Evolutionary conservation across 2,888 invertebrate species (phyloP), one percentile per base, ranked within the genome.

Genomic region (Pollenia angustigena): DNA sequence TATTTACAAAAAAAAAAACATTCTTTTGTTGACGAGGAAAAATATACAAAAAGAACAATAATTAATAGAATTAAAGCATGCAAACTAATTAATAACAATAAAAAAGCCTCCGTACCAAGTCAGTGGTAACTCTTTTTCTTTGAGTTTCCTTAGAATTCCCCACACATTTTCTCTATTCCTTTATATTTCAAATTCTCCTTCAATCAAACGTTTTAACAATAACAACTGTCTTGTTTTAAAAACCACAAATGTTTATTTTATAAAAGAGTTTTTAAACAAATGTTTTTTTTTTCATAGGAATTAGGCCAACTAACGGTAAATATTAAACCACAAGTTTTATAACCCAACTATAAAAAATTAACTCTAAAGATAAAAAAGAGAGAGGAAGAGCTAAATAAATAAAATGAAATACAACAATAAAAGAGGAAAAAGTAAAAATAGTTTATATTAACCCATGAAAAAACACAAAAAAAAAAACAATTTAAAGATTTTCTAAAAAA

Each of bases 231-330:
- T 72, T 46, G 64, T 64, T 75, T 50, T 40, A 44, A 75, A 32
- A 82, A 69, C 82, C 82, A 48, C 82, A 82, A 75, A 69, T 75
- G 62, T 52, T 80, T 52, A 32, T 11, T 52, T 23, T 60, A 60
- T 62, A 44, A 14, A 12, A 52, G 16, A 64, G 62, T 81, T 64
- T 72, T 72, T 81, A 72, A 72, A 72, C 72, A 56, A 81, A 81
- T 76, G 32, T 79, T 85, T 32, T 32, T 2, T 2, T 32, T 32
- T 82, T 60, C 42, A 48, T 16, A 40, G 71, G 84, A 87, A 81
- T 87, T 87, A 81, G 86, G 86, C 80, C 80, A 84, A 52, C 64
- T 87, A 87, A 87, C 86, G 86, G 86, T 58, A 64, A 71, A 76
- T 32, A 50, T 56, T 76, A 32, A 83, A 83, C 82, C 86, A 86